These are phyloP conservation scores for Donacobius atricapilla DNA, from an alignment of 2,113 vertebrate genomes.

Conservation along the genomic window DNA sequence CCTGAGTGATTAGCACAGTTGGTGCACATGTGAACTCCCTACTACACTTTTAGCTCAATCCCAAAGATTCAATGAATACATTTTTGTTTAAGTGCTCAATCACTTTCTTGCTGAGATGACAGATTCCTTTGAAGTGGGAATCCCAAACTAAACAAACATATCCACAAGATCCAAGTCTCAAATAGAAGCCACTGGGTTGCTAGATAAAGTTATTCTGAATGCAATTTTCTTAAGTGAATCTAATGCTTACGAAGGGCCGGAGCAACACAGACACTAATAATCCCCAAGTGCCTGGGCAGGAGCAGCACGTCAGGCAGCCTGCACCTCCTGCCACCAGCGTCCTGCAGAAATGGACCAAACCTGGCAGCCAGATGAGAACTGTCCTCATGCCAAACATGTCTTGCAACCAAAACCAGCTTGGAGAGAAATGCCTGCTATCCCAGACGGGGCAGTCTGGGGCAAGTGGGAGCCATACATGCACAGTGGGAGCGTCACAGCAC, in stretches of 20 bases:
- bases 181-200: not conserved
- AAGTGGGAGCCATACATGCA: not conserved
- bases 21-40: not conserved
- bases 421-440: not conserved
- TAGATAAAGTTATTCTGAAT: constrained; percentile 29
- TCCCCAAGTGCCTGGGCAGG: not conserved
- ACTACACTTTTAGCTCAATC: not conserved
- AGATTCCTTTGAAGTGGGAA: constrained; percentile 40
- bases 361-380: not conserved
- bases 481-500: not conserved
- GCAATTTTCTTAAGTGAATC: constrained; percentile 41
- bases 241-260: not conserved
- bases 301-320: not conserved
- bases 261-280: constrained; percentile 5
- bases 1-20: not conserved
- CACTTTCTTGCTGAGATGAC: constrained; percentile 46
- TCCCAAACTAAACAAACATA: constrained; percentile 36
- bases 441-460: not conserved
- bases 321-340: not conserved
- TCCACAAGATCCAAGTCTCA: constrained; percentile 25
- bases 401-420: not conserved
- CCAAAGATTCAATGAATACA: constrained; percentile 33
- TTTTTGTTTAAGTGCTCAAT: constrained; percentile 39
- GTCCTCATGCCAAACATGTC: not conserved
- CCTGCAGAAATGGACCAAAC: not conserved